Evolutionary conservation across 2,113 vertebrate genomes (phyloP).

Genomic region (Paedocypris sp.): DNA sequence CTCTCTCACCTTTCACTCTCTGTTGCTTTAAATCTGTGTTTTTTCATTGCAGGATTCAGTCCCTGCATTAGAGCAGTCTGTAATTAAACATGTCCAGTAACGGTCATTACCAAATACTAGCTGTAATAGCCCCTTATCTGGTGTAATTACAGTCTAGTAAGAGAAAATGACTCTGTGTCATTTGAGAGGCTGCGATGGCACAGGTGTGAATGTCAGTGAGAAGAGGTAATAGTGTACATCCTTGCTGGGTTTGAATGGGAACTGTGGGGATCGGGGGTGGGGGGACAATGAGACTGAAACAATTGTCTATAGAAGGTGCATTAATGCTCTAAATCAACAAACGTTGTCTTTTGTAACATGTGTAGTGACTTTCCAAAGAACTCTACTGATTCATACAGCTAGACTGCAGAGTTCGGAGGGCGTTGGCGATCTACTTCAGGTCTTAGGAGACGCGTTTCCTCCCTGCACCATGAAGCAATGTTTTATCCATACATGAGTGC

Average conservation of each 20-base stretch:
- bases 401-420: neutral
- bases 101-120: constrained; percentile 63
- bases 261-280: neutral
- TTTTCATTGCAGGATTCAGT: constrained; percentile 50
- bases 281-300: neutral
- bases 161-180: constrained; percentile 41
- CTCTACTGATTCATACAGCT: too few species aligned
- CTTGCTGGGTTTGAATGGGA: constrained; percentile 8
- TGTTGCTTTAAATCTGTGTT: constrained; percentile 39
- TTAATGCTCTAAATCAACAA: constrained; percentile 10
- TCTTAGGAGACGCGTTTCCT: neutral
- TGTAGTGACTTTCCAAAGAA: too few species aligned
- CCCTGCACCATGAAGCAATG: constrained; percentile 6
- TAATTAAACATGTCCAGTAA: constrained; percentile 67
- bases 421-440: neutral
- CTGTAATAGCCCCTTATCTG: constrained; percentile 64
- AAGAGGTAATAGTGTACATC: constrained; percentile 20
- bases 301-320: constrained; percentile 29
- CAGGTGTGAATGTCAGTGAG: constrained; percentile 9
- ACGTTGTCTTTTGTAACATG: too few species aligned
- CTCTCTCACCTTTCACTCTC: constrained; percentile 34
- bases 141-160: constrained; percentile 55
- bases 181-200: constrained; percentile 27
- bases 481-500: constrained; percentile 52
- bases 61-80: constrained; percentile 50